phyloP scores from a whole-genome alignment of 2,113 vertebrate genomes.

The Sylvietta virens region DNA sequence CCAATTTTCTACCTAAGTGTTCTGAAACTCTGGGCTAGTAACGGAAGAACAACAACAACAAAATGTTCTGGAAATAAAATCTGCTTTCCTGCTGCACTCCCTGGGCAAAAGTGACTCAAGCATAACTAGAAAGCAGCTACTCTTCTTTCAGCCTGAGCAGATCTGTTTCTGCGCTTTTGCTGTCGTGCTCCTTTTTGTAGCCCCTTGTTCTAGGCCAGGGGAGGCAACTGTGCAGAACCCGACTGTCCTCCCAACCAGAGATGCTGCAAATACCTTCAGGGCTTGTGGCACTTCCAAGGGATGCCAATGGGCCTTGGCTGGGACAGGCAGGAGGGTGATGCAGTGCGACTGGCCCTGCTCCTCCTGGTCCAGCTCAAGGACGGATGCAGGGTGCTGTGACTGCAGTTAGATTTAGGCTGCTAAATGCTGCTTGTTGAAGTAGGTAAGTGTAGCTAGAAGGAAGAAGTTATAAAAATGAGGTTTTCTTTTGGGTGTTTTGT shows the following conservation, averaged over 20 bases:
- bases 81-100: not conserved
- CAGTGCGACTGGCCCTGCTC: not conserved
- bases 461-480: not conserved
- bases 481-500: not conserved
- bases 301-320: not conserved
- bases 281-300: not conserved
- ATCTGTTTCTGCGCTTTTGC: not conserved
- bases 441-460: not conserved
- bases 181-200: rapidly evolving
- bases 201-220: not conserved
- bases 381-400: rapidly evolving
- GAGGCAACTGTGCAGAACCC: rapidly evolving
- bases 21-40: not conserved
- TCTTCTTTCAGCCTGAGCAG: not conserved
- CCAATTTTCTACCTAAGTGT: not conserved
- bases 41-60: not conserved
- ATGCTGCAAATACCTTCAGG: not conserved
- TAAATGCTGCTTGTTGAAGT: not conserved
- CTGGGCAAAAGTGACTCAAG: no score
- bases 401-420: not conserved
- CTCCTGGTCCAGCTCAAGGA: not conserved
- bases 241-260: not conserved
- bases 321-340: not conserved
- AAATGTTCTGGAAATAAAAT: not conserved
- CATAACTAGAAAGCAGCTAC: not conserved